Conservation (phyloP, 2,888 invertebrate genomes). For the Boloria euphrosyne region DNA sequence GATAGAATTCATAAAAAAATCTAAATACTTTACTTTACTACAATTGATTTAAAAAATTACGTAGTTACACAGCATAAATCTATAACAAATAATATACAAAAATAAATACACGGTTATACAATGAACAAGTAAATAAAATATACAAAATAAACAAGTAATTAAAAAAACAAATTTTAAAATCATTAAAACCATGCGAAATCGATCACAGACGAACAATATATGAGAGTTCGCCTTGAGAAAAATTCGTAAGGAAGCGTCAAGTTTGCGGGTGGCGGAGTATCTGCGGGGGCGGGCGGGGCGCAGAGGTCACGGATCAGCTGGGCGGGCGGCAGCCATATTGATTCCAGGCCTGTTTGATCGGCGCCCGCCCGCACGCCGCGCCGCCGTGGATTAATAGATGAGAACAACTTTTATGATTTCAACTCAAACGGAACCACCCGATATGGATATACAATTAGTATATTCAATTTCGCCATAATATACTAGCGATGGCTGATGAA, state of each 20-base stretch:
- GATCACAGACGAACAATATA: slow-evolving; percentile 38
- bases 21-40: no score
- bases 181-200: slow-evolving; percentile 32
- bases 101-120: not conserved
- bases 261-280: slow-evolving; percentile 51
- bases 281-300: slow-evolving; percentile 57
- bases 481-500: not conserved
- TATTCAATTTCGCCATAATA: slow-evolving; percentile 16
- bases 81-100: not conserved
- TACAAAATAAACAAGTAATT: not conserved
- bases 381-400: slow-evolving; percentile 75
- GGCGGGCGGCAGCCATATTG: slow-evolving; percentile 82
- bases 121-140: no score
- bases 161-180: slow-evolving; percentile 6
- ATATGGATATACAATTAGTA: slow-evolving; percentile 36
- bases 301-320: slow-evolving; percentile 81
- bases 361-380: slow-evolving; percentile 67
- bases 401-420: slow-evolving; percentile 82
- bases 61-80: no score
- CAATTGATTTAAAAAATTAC: no score
- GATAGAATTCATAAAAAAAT: no score
- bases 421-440: slow-evolving; percentile 67
- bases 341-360: slow-evolving; percentile 81
- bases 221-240: slow-evolving; percentile 44
- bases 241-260: slow-evolving; percentile 70